Evolutionary conservation across 2,797 vertebrate genomes (phyloP).

Genomic region (Champsocephalus esox): DNA sequence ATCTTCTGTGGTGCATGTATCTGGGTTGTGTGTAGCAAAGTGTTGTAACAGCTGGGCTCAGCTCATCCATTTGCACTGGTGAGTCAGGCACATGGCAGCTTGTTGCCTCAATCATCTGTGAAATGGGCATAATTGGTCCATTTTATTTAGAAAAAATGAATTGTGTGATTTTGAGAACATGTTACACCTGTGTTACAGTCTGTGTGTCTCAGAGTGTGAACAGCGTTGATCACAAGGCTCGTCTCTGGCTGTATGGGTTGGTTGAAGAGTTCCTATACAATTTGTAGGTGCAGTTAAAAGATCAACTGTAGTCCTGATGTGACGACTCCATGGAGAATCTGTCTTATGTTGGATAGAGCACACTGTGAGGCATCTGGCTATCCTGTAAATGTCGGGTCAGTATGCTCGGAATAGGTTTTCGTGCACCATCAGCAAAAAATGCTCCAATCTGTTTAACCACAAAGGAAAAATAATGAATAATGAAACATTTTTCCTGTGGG

Average conservation of each 20-base stretch:
- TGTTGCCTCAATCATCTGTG: conserved; percentile 22
- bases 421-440: conserved; percentile 25
- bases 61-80: conserved; percentile 2
- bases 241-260: background rate
- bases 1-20: background rate
- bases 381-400: conserved; percentile 43
- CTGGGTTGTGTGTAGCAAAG: background rate
- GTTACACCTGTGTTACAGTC: conserved; percentile 19
- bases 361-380: conserved; percentile 19
- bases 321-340: background rate
- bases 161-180: conserved; percentile 15
- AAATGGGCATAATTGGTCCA: conserved; percentile 21
- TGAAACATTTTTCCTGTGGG: conserved; percentile 17
- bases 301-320: background rate
- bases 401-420: conserved; percentile 28
- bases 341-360: background rate
- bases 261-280: background rate
- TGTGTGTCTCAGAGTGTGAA: conserved; percentile 16
- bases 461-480: conserved; percentile 23
- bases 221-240: conserved; percentile 5
- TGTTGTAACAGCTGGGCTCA: background rate
- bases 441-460: conserved; percentile 24
- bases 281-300: conserved; percentile 9
- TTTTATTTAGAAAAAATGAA: conserved; percentile 20
- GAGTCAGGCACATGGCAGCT: conserved; percentile 17